Evolutionary conservation across 2,113 vertebrate genomes (phyloP), one percentile per base, ranked within the genome.

Genomic region (Stigmatopora argus): DNA sequence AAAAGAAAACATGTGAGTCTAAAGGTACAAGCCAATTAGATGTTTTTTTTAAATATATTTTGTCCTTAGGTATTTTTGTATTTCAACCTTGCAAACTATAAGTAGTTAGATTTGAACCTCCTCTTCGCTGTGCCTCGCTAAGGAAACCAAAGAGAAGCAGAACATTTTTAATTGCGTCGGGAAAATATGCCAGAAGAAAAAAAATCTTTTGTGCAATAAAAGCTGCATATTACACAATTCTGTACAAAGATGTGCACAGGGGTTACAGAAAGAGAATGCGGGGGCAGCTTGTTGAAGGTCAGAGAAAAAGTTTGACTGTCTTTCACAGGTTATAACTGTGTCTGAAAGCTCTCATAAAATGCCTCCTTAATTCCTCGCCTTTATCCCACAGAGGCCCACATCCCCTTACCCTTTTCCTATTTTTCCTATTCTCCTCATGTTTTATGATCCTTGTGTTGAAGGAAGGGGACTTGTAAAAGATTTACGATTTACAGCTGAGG

Each of bases 401-500:
- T 75, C 62, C 61, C 2, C n/a, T 69, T 77, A 77, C 62, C 67
- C 55, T 68, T 81, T 78, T 69, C 67, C 66, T 61, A 72, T 59
- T 48, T 48, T 48, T 14, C 34, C 47, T 18, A 73, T 44, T 57
- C 64, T 51, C 60, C 71, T 84, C 57, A 70, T 89, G 81, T 85
- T 89, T 89, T 85, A 89, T 85, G 85, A 77, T 72, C 84, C 86
- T 85, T 88, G 84, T 89, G 84, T 80, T 60, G 52, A 71, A 65
- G 81, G 82, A 77, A 75, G 64, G 81, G 78, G 82, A 86, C 81
- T 84, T 83, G 85, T 85, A 83, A 77, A 78, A 80, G 85, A 89
- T 89, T 89, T 89, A 88, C 79, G 88, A 89, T 88, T 88, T 89
- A 88, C 83, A 80, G 77, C 78, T 77, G 71, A 64, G 76, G 73